Base-by-base conservation (phyloP, 2,113 vertebrate species). In the Microtus ochrogaster region DNA sequence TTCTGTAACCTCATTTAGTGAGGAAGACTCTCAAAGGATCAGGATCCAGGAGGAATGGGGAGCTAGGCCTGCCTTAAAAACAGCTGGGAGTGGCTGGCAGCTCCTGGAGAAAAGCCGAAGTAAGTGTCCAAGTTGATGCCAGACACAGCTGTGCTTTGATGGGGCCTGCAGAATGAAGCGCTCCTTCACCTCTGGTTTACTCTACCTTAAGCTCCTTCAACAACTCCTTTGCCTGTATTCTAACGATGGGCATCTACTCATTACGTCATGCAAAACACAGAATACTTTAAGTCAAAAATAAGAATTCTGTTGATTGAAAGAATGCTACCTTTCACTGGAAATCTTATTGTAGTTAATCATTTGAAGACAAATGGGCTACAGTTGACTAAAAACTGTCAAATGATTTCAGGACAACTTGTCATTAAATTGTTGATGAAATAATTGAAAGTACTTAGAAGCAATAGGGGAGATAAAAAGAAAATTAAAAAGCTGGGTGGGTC, bases 81-180 rank as follows among this genome's bases (percentile, higher is more conserved):
- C 73, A 65, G 33, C 12, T 78, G 82, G 94, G 81, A 91, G 11
- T 94, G 94, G 97, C 95, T 96, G 89, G 97, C 96, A 98, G 96
- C 97, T 98, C 97, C 97, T 97, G 97, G 97, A 97, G 79, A 82
- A 92, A 96, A 84, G 0, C 2, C 24, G 89, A 72, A 98, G 87
- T 74, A 91, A 87, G 55, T 90, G 76, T 96, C 94, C 96, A 88
- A 91, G 85, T 81, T 74, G 81, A 84, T 83, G 68, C 49, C 30
- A 79, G 72, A 44, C 70, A 4, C 0, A 41, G 26, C 41, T 4
- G 0, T 22, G 65, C 33, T 68, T 24, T 33, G 47, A 41, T 65
- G 49, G 26, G 33, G 28, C 41, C 3, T 6, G 2, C 4, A 52
- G 12, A 17, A 12, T 28, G 47, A 65, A 26, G 5, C 30, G 61